Percentiles rank a stretch among this genome's conserved stretches.
phyloP scores from a whole-genome alignment of 2,797 vertebrate genomes.

The Alauda arvensis region DNA sequence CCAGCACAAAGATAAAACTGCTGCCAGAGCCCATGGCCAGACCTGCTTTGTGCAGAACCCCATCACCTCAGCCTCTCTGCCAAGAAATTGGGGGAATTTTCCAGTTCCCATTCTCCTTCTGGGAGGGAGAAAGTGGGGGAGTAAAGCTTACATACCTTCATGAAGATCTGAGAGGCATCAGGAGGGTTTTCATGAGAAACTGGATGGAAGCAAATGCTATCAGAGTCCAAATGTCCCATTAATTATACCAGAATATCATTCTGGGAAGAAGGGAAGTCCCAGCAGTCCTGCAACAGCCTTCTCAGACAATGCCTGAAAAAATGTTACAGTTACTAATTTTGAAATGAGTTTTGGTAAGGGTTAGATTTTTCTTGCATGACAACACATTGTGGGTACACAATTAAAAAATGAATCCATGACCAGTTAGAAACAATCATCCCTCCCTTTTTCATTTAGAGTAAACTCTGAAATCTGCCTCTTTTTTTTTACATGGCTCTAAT shows the following conservation, averaged over 20 bases:
- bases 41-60: neutral
- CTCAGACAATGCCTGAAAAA: slow-evolving; percentile 1
- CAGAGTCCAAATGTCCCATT: neutral
- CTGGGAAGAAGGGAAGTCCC: neutral
- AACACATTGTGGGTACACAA: neutral
- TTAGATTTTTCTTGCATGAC: neutral
- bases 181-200: neutral
- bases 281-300: neutral
- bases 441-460: neutral
- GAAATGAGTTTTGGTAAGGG: neutral
- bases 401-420: neutral
- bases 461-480: neutral
- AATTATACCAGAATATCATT: neutral
- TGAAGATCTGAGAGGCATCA: neutral
- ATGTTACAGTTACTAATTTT: neutral
- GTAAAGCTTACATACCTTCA: neutral
- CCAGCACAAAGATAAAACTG: neutral
- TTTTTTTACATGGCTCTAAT: neutral
- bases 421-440: neutral
- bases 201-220: neutral
- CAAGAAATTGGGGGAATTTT: neutral
- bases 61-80: neutral
- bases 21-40: neutral
- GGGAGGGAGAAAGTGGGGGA: neutral
- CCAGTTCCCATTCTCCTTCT: neutral